Evolutionary conservation across 2,888 invertebrate species (phyloP).

Genomic region (Cephus rjabovi): DNA sequence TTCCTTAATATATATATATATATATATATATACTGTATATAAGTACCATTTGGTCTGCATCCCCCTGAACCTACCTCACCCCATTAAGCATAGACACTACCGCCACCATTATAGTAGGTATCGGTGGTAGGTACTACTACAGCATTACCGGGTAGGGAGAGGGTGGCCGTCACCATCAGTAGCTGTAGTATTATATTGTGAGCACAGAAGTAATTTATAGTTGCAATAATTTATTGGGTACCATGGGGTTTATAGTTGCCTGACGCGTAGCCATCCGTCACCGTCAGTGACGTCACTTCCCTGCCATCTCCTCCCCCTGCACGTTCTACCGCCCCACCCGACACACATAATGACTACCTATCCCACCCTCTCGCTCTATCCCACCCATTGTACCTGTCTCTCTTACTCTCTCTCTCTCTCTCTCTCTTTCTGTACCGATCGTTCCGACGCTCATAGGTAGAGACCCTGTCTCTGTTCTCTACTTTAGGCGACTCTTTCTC

Average conservation of each 20-base stretch:
- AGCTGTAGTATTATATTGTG: constrained; percentile 65
- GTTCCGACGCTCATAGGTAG: too few relatives aligned
- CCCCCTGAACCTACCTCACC: constrained; percentile 33
- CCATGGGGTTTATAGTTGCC: constrained; percentile 67
- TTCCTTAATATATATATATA: neutral
- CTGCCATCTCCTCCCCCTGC: constrained; percentile 36
- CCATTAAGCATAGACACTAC: constrained; percentile 33
- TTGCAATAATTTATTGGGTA: constrained; percentile 68
- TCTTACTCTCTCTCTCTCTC: constrained; percentile 16
- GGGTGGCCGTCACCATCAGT: constrained; percentile 47
- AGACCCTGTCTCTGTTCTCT: too few relatives aligned
- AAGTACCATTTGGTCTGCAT: neutral
- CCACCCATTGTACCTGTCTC: constrained; percentile 11
- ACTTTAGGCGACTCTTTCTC: neutral
- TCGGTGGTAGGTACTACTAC: neutral
- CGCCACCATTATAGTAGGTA: constrained; percentile 19
- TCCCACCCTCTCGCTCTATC: constrained; percentile 39
- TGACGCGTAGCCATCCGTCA: constrained; percentile 67
- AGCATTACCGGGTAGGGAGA: neutral
- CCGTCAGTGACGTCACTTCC: constrained; percentile 67
- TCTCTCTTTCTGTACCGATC: neutral
- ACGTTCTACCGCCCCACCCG: neutral
- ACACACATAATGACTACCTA: constrained; percentile 65
- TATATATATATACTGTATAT: neutral
- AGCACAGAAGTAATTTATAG: constrained; percentile 67